A percentile compares a stretch with the other conserved stretches of the same genome.
phyloP scores from a whole-genome alignment of 1,140 invertebrate genomes.

The Telenomus remus region DNA sequence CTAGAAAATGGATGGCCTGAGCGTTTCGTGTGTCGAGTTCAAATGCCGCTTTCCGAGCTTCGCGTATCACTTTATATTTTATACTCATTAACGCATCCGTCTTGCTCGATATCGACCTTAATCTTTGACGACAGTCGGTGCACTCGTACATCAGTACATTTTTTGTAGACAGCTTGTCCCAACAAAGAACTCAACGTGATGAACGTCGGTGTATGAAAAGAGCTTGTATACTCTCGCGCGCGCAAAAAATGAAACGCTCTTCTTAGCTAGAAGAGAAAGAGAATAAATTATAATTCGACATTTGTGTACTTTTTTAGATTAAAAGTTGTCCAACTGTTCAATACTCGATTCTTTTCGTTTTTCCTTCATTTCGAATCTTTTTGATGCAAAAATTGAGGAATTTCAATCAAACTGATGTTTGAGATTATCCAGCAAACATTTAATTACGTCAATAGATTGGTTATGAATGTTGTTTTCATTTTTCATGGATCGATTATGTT shows the following conservation, averaged over 20 bases:
- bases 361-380: no score
- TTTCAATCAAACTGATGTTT: no score
- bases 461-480: no score
- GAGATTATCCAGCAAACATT: no score
- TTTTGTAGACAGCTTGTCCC: conserved; percentile 22
- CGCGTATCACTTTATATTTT: conserved; percentile 30
- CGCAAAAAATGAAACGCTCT: neutral
- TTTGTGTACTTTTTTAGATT: no score
- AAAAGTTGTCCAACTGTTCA: no score
- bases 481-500: no score
- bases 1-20: conserved; percentile 21
- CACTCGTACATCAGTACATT: conserved; percentile 30
- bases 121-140: conserved; percentile 28
- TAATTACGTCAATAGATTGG: no score
- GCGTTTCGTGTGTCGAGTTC: conserved; percentile 10
- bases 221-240: no score
- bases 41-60: conserved; percentile 14
- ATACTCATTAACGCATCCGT: conserved; percentile 33
- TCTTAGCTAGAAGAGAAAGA: neutral
- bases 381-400: no score
- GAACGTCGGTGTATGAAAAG: conserved; percentile 23
- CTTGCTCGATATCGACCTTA: conserved; percentile 38
- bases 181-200: conserved; percentile 10
- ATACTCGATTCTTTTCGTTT: no score
- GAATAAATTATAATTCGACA: neutral